phyloP scores from a whole-genome alignment of 2,797 vertebrate species.

The Hapalemur alaotrensis region DNA sequence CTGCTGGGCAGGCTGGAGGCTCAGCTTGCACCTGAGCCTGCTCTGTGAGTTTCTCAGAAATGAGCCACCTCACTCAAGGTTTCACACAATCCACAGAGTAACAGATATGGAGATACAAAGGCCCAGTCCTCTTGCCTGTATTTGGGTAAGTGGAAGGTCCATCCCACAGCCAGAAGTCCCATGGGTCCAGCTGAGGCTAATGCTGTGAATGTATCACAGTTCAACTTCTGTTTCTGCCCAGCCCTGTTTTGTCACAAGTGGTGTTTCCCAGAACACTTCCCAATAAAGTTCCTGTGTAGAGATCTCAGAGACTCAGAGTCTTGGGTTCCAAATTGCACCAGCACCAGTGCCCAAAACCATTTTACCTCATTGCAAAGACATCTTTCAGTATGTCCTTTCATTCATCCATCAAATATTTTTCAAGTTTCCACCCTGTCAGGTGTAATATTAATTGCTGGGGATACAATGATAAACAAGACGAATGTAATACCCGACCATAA shows the following conservation, averaged over 20 bases:
- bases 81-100: neutral
- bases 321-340: neutral
- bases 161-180: neutral
- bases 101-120: neutral
- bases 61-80: neutral
- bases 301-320: neutral
- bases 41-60: neutral
- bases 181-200: neutral
- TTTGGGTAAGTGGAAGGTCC: neutral
- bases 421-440: neutral
- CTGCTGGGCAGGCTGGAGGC: neutral
- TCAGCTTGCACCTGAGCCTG: neutral
- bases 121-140: neutral
- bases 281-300: neutral
- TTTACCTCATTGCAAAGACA: neutral
- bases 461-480: neutral
- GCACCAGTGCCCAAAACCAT: neutral
- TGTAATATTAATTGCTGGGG: neutral
- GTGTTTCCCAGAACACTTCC: neutral
- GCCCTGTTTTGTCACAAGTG: neutral
- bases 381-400: neutral
- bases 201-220: neutral
- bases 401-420: neutral
- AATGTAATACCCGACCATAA: neutral
- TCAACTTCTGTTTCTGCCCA: neutral